Evolutionary conservation across 2,113 vertebrate genomes (phyloP), one percentile per base, ranked within the genome.

Genomic region (Syngnathus typhle): DNA sequence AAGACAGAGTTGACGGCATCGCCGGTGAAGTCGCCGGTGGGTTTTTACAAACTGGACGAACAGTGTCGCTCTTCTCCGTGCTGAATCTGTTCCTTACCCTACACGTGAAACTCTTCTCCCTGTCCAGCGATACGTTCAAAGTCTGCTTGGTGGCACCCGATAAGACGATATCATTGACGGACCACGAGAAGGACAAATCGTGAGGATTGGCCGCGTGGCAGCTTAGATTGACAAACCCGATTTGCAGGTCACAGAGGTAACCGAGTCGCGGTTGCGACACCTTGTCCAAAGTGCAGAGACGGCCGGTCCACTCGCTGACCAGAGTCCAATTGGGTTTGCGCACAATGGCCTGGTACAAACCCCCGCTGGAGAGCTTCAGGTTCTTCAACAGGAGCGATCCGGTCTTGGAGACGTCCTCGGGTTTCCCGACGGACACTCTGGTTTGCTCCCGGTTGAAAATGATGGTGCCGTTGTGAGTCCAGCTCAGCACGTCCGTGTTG

Each of bases 361-460:
- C 88, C 1, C 73, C 69, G 52, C 60, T 74, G 38, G 80, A 64
- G 46, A 51, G 18, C 19, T 65, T 54, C 1, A 83, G 27, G 52
- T 76, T 78, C 54, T 46, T 80, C 74, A 89, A 67, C 27, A 60
- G 9, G 8, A 89, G 75, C 58, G 79, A 78, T 64, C 86, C 88
- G 0, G 6, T 67, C 18, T 44, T 1, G 54, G 72, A 63, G 43
- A 88, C 15, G 68, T 88, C 85, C 1, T 46, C 60, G 39, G 27
- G 5, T 47, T 83, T 86, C 16, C 86, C 86, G 0, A 38, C 0
- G 8, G 47, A 49, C 56, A 89, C 67, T 19, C 0, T 49, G 0
- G 63, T 43, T 18, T 55, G 0, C 1, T 62, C 0, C 58, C 60
- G 70, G 68, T 43, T n/a, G 64, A 84, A 87, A 41, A 87, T 41